A percentile compares a stretch with the other conserved stretches of the same genome.
Evolutionary conservation across 2,888 invertebrate genomes (phyloP).

Genomic region (Leistus spinibarbis): DNA sequence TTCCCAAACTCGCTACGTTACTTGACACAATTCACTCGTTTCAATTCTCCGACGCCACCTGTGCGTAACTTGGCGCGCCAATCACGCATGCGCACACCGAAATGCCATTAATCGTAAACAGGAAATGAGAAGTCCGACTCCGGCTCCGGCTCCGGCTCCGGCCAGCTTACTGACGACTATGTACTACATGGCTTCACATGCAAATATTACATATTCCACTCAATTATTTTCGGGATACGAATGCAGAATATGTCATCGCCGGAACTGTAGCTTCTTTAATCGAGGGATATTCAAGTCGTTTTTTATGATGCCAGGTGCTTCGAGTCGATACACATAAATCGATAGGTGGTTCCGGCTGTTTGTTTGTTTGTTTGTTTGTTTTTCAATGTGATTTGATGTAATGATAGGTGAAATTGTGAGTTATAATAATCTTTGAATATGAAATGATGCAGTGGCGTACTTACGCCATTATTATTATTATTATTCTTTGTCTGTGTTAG

Average conservation of each 20-base stretch:
- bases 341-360: not conserved
- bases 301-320: constrained; percentile 2
- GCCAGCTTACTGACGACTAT: not conserved
- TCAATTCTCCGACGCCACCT: constrained; percentile 13
- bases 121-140: constrained; percentile 25
- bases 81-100: constrained; percentile 5
- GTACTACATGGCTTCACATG: not conserved
- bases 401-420: constrained; percentile 20
- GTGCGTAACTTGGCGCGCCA: constrained; percentile 18
- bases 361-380: constrained; percentile 2
- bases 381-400: constrained; percentile 19
- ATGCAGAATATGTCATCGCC: constrained; percentile 9
- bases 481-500: too few species aligned
- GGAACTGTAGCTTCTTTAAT: constrained; percentile 8
- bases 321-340: not conserved
- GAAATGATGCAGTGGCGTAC: constrained; percentile 4
- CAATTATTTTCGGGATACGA: constrained; percentile 29
- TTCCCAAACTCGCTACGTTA: constrained; percentile 25
- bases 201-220: constrained; percentile 19
- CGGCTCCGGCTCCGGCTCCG: too few species aligned
- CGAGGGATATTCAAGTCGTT: too few species aligned
- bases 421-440: constrained; percentile 8
- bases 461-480: not conserved
- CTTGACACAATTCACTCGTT: constrained; percentile 31
- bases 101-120: constrained; percentile 20